phyloP scores from a whole-genome alignment of 2,113 vertebrate species.

The Lepus europaeus region DNA sequence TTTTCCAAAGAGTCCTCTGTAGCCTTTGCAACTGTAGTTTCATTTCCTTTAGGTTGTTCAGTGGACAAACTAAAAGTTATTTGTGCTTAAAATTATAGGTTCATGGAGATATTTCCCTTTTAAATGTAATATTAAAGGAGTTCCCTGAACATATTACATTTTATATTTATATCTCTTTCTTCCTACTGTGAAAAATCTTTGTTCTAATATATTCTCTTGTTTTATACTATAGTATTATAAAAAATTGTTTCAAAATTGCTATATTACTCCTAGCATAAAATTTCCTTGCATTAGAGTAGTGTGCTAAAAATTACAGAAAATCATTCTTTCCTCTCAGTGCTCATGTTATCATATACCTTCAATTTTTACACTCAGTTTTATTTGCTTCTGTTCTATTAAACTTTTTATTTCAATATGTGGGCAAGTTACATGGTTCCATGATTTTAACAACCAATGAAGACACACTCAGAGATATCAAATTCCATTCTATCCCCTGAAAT shows the following conservation, averaged over 20 bases:
- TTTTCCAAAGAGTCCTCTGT: not conserved
- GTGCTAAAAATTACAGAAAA: slow-evolving; percentile 34
- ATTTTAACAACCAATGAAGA: not conserved
- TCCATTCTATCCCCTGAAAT: not conserved
- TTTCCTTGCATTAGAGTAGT: not conserved
- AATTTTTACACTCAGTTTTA: not conserved
- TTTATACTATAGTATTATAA: slow-evolving; percentile 7
- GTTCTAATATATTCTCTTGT: slow-evolving; percentile 5
- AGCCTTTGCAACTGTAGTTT: not conserved
- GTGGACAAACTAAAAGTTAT: not conserved
- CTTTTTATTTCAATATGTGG: not conserved
- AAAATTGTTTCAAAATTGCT: slow-evolving; percentile 20
- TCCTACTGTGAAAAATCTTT: not conserved
- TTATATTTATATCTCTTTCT: slow-evolving; percentile 17
- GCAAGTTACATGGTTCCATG: not conserved
- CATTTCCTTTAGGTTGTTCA: not conserved
- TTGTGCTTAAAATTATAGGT: not conserved
- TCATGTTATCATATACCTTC: not conserved
- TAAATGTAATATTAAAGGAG: not conserved
- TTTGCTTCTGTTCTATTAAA: not conserved
- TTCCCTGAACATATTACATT: not conserved
- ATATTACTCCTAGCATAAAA: not conserved
- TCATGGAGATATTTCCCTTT: not conserved
- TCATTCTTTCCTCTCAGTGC: not conserved
- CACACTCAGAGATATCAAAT: not conserved